Conservation (phyloP, 2,888 invertebrate species). For the Molorchus minor region DNA sequence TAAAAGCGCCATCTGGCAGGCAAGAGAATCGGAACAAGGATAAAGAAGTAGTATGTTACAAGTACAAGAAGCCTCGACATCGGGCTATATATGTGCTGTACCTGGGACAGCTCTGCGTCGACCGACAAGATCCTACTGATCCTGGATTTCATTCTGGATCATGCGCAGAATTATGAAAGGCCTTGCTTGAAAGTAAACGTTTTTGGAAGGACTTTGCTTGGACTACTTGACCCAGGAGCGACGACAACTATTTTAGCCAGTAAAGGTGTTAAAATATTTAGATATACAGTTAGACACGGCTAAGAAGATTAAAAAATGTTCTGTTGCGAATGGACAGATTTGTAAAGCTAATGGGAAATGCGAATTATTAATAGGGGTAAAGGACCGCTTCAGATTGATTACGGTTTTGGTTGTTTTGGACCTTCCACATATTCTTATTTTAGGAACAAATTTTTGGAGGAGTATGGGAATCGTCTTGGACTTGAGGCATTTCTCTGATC, state of each 20-base stretch:
- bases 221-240: constrained; percentile 16
- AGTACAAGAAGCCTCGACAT: constrained; percentile 26
- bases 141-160: constrained; percentile 15
- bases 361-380: not conserved
- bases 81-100: constrained; percentile 17
- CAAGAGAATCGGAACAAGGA: not conserved
- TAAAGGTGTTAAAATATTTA: constrained; percentile 1
- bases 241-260: constrained; percentile 1
- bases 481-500: constrained; percentile 15
- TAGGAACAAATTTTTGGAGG: constrained; percentile 15
- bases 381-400: not conserved
- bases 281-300: not conserved
- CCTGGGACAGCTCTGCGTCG: constrained; percentile 6
- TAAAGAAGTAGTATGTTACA: constrained; percentile 14
- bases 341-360: constrained; percentile 12
- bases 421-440: not conserved
- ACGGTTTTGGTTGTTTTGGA: not conserved
- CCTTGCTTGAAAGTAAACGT: constrained; percentile 23
- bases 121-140: too few species aligned
- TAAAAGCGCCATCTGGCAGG: not conserved
- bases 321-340: constrained; percentile 13
- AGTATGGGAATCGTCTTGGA: constrained; percentile 14
- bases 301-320: not conserved
- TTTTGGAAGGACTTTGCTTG: constrained; percentile 11
- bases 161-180: constrained; percentile 22